Percentiles rank a stretch among this genome's conserved stretches.
Evolutionary conservation across 2,888 invertebrate species (phyloP).

Genomic region (Hypolimnas misippus): DNA sequence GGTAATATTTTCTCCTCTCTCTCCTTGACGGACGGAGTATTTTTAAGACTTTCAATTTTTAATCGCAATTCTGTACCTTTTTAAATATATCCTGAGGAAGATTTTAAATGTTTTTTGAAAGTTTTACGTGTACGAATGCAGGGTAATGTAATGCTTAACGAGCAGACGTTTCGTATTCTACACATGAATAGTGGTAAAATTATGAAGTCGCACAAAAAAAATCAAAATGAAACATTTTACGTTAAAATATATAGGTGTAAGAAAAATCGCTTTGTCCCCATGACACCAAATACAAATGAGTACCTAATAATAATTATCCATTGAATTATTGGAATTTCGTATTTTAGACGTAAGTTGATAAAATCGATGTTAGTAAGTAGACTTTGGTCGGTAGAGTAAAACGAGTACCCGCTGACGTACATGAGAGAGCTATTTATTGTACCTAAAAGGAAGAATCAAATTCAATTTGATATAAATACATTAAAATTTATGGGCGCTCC

Average conservation of each 20-base stretch:
- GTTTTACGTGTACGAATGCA: conserved; percentile 67
- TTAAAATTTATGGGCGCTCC: too few relatives aligned
- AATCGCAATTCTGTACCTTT: conserved; percentile 35
- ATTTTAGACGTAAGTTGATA: conserved; percentile 36
- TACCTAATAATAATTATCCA: conserved; percentile 53
- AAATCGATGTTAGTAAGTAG: conserved; percentile 76
- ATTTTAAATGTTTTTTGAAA: conserved; percentile 58
- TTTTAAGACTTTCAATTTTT: conserved; percentile 26
- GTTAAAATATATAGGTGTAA: conserved; percentile 50
- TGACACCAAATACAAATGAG: conserved; percentile 66
- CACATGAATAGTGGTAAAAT: conserved; percentile 30
- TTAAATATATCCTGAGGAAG: conserved; percentile 27
- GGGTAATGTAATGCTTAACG: conserved; percentile 60
- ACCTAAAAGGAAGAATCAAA: not conserved
- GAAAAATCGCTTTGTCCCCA: conserved; percentile 58
- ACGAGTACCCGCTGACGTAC: conserved; percentile 13
- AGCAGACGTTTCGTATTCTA: conserved; percentile 45
- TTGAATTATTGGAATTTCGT: conserved; percentile 52
- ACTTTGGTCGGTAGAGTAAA: conserved; percentile 74
- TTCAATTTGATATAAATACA: too few relatives aligned
- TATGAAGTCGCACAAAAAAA: conserved; percentile 52
- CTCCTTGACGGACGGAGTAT: conserved; percentile 9
- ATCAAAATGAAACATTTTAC: conserved; percentile 45
- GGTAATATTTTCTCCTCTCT: conserved; percentile 14
- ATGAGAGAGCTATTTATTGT: conserved; percentile 3